Conservation (phyloP, 2,888 invertebrate genomes). For the Macaria notata region DNA sequence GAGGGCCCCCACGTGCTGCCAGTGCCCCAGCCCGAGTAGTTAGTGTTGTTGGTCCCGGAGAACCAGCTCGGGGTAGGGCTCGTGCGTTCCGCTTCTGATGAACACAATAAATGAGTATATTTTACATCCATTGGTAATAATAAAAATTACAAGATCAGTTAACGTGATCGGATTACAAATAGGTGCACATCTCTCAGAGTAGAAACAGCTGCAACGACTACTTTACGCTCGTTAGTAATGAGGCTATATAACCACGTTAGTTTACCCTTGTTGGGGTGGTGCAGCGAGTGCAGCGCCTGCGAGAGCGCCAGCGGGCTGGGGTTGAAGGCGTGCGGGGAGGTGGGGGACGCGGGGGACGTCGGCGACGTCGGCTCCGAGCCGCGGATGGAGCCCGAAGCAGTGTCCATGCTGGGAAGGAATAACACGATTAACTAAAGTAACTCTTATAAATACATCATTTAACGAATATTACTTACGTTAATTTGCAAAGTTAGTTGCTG, state of each 20-base stretch:
- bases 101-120: too few relatives aligned
- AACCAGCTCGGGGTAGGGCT: conserved; percentile 54
- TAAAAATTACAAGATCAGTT: too few relatives aligned
- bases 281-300: conserved; percentile 54
- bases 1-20: conserved; percentile 55
- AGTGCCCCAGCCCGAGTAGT: conserved; percentile 17
- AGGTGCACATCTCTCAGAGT: too few relatives aligned
- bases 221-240: too few relatives aligned
- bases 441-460: too few relatives aligned
- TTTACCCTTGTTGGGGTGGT: conserved; percentile 18
- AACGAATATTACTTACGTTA: too few relatives aligned
- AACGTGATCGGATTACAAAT: too few relatives aligned
- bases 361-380: conserved; percentile 97
- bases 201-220: too few relatives aligned
- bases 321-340: conserved; percentile 84
- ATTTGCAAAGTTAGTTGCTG: too few relatives aligned
- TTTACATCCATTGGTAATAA: too few relatives aligned
- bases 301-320: conserved; percentile 57
- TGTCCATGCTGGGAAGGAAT: conserved; percentile 92
- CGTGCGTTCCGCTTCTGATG: conserved; percentile 42
- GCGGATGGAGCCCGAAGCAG: conserved; percentile 94
- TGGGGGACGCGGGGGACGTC: conserved; percentile 84
- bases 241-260: too few relatives aligned
- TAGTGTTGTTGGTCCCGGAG: conserved; percentile 29
- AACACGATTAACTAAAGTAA: too few relatives aligned